Percentiles rank a stretch among this genome's conserved stretches.
Conservation (phyloP, 2,113 vertebrate genomes). For the Sander lucioperca region DNA sequence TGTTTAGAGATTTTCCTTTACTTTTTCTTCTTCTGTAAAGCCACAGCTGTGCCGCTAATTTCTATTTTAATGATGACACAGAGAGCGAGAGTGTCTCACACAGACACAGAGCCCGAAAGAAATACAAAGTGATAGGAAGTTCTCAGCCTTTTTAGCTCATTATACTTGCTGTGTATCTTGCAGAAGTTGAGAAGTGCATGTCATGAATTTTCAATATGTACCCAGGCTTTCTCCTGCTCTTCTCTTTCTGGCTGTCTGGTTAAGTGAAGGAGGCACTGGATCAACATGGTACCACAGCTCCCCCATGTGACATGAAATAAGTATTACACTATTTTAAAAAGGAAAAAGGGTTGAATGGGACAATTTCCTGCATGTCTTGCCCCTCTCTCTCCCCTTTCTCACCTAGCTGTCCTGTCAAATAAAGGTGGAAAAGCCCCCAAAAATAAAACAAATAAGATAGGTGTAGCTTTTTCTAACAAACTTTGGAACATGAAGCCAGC, state of each 20-base stretch:
- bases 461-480: too few species aligned
- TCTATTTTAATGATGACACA: conserved; percentile 43
- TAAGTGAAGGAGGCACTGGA: too few species aligned
- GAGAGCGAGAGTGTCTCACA: not conserved
- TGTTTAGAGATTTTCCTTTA: conserved; percentile 27
- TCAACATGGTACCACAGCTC: conserved; percentile 54
- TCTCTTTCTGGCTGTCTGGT: not conserved
- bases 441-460: too few species aligned
- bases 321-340: conserved; percentile 8
- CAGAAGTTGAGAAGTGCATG: conserved; percentile 69
- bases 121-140: conserved; percentile 54
- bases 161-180: conserved; percentile 71
- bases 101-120: conserved; percentile 25
- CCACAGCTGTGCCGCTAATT: conserved; percentile 43
- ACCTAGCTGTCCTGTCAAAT: too few species aligned
- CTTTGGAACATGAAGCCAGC: too few species aligned
- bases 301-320: conserved; percentile 55
- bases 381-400: too few species aligned
- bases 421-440: too few species aligned
- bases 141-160: conserved; percentile 69
- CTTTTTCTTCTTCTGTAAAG: conserved; percentile 8
- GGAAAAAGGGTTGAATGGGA: not conserved
- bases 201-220: conserved; percentile 71
- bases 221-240: not conserved
- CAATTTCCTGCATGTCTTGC: too few species aligned